Percentiles rank a stretch among this genome's conserved stretches.
These are phyloP conservation scores for Palythoa caribaeorum DNA, from an alignment of 92 coral and sea anemone genomes.

Conservation along the genomic window DNA sequence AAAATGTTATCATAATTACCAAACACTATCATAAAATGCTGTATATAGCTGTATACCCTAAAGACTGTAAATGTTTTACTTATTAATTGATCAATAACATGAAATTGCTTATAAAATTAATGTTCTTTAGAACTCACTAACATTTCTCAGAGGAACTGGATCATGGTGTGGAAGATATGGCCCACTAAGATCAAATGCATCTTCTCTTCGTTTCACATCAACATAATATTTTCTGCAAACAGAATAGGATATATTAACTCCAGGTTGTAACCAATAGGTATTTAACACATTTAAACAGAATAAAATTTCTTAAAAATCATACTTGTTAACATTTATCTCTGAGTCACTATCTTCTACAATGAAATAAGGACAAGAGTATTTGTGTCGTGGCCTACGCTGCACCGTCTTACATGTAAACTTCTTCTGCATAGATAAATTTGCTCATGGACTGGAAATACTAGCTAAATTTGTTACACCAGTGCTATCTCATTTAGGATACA, in stretches of 20 bases:
- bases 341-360: conserved; percentile 76
- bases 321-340: conserved; percentile 54
- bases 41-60: no score
- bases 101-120: not conserved
- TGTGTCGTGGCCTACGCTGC: conserved; percentile 63
- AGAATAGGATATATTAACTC: not conserved
- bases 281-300: not conserved
- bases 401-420: conserved; percentile 47
- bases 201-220: conserved; percentile 94
- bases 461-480: not conserved
- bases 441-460: not conserved
- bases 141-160: conserved; percentile 88
- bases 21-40: no score
- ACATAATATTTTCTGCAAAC: conserved; percentile 89
- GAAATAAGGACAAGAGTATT: conserved; percentile 80
- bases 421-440: conserved; percentile 72
- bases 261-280: not conserved
- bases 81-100: no score
- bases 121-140: conserved; percentile 48
- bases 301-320: not conserved
- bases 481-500: not conserved
- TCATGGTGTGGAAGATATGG: conserved; percentile 89
- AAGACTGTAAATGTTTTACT: no score
- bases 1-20: no score
- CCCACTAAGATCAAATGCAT: conserved; percentile 95